Conservation (phyloP, 2,888 invertebrate genomes). For the Drosophila austrosaltans region DNA sequence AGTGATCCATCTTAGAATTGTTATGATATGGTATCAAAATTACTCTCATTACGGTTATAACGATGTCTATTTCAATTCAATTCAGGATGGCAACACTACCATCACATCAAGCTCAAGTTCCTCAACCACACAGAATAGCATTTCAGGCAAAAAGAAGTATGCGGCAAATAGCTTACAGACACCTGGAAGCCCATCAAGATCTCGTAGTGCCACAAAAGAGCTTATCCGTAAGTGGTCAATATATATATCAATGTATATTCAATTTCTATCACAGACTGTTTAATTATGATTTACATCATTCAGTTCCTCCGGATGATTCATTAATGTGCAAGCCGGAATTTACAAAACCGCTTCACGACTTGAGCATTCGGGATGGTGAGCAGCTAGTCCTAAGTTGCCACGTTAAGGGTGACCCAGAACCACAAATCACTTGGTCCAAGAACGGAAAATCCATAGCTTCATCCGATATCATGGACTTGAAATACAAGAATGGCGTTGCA, state of each 20-base stretch:
- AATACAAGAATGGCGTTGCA: slow-evolving; percentile 95
- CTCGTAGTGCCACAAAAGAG: slow-evolving; percentile 95
- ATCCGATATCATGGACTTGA: slow-evolving; percentile 93
- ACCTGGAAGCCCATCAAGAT: slow-evolving; percentile 92
- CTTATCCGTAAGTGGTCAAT: slow-evolving; percentile 85
- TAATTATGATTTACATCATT: too few relatives aligned
- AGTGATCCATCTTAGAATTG: background rate
- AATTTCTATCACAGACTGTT: slow-evolving; percentile 40
- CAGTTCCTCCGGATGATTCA: slow-evolving; percentile 94
- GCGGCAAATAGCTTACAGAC: slow-evolving; percentile 86
- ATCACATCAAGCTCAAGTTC: slow-evolving; percentile 63
- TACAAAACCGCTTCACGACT: slow-evolving; percentile 89
- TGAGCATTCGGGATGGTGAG: slow-evolving; percentile 94
- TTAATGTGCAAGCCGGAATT: slow-evolving; percentile 94
- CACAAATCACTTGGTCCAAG: slow-evolving; percentile 95
- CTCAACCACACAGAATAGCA: slow-evolving; percentile 71
- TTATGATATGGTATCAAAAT: background rate
- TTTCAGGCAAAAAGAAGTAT: slow-evolving; percentile 86
- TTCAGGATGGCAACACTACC: slow-evolving; percentile 57
- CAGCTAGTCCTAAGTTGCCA: slow-evolving; percentile 91
- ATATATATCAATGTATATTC: background rate
- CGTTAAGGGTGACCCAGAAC: slow-evolving; percentile 96
- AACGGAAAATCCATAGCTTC: slow-evolving; percentile 90
- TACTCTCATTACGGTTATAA: background rate
- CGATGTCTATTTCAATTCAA: background rate